Evolutionary conservation across 2,797 vertebrate genomes (phyloP).

Genomic region (Masticophis lateralis): DNA sequence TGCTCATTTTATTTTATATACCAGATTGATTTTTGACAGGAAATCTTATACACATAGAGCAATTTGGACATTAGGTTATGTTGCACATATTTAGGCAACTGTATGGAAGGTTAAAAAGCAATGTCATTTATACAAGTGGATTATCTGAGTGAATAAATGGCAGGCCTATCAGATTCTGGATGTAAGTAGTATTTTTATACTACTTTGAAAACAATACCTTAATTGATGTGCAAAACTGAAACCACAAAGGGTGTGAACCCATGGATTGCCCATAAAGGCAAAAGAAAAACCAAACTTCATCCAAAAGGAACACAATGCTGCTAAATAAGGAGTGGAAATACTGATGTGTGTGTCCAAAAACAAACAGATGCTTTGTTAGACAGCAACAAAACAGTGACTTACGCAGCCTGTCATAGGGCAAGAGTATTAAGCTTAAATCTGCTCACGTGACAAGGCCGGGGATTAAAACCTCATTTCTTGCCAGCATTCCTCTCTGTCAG

Average conservation of each 20-base stretch:
- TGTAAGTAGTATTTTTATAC: not conserved
- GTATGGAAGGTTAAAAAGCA: not conserved
- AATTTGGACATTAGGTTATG: not conserved
- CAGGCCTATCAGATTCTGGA: not conserved
- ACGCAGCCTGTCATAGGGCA: not conserved
- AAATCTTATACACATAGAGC: not conserved
- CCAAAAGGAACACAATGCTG: constrained; percentile 30
- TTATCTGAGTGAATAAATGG: not conserved
- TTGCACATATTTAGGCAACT: not conserved
- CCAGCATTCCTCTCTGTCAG: not conserved
- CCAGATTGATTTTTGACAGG: not conserved
- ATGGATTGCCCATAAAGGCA: rapidly evolving
- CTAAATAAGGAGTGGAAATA: not conserved
- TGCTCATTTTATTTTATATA: not conserved
- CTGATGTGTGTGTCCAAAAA: not conserved
- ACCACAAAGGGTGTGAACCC: not conserved
- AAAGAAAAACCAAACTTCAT: constrained; percentile 20
- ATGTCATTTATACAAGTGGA: not conserved
- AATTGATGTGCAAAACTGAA: not conserved
- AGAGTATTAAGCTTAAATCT: constrained; percentile 1
- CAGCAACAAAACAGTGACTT: not conserved
- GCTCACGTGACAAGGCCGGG: not conserved
- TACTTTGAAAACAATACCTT: not conserved
- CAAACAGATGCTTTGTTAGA: constrained; percentile 10
- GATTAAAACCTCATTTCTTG: constrained; percentile 15